Percentiles rank a stretch among this genome's conserved stretches.
Evolutionary conservation across 2,113 vertebrate genomes (phyloP).

Genomic region (Crocuta crocuta): DNA sequence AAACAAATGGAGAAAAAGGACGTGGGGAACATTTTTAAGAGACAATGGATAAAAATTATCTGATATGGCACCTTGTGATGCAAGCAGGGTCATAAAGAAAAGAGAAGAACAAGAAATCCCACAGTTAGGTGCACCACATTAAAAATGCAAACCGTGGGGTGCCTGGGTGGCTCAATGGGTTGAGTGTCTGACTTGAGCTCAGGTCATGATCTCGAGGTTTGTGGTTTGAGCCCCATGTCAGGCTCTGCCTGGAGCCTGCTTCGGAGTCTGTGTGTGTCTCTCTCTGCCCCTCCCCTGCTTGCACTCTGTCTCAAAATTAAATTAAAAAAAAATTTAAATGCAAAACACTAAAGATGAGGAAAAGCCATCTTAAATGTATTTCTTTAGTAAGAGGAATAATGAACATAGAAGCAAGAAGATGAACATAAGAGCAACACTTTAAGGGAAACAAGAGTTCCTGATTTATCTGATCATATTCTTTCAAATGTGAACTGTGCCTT

Average conservation of each 20-base stretch:
- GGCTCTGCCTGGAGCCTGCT: too few relatives aligned
- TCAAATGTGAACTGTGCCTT: neutral
- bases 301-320: too few relatives aligned
- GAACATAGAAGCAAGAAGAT: neutral
- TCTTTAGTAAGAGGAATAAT: neutral
- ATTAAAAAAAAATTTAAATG: neutral
- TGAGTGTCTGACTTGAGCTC: too few relatives aligned
- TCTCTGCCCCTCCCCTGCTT: too few relatives aligned
- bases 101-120: neutral
- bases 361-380: neutral
- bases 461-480: neutral
- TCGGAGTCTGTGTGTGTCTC: too few relatives aligned
- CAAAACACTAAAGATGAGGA: neutral
- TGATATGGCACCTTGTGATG: neutral
- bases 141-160: neutral
- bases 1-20: neutral
- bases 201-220: too few relatives aligned
- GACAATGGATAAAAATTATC: neutral
- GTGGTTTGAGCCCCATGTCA: too few relatives aligned
- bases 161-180: too few relatives aligned
- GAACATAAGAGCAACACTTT: neutral
- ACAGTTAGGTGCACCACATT: neutral
- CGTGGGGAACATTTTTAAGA: neutral
- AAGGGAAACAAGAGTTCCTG: neutral
- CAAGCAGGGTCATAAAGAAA: neutral